Percentiles rank a stretch among this genome's conserved stretches.
phyloP scores from a whole-genome alignment of 2,888 invertebrate species.

The Lottia scabra region DNA sequence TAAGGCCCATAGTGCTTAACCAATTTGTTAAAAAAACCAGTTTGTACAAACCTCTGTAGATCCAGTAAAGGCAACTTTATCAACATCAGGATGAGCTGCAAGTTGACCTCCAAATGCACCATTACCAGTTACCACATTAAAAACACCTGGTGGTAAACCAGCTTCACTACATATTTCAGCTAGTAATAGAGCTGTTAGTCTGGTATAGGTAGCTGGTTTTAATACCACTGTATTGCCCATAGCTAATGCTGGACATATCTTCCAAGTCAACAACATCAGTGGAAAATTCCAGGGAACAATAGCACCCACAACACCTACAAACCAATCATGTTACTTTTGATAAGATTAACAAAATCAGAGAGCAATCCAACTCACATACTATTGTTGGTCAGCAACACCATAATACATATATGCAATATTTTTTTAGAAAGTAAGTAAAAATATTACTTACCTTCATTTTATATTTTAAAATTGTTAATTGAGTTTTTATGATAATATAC shows the following conservation, averaged over 20 bases:
- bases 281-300: conserved; percentile 71
- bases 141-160: conserved; percentile 71
- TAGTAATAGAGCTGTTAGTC: conserved; percentile 69
- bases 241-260: conserved; percentile 72
- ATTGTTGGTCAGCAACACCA: no score
- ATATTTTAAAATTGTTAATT: no score
- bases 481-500: neutral
- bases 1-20: neutral
- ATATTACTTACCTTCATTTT: no score
- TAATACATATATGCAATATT: no score
- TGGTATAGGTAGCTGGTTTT: conserved; percentile 70
- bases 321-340: neutral
- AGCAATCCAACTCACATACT: no score
- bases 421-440: no score
- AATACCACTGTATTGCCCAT: conserved; percentile 72
- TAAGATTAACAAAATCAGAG: no score
- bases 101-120: conserved; percentile 64
- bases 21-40: neutral
- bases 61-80: conserved; percentile 69
- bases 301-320: conserved; percentile 70
- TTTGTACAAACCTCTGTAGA: conserved; percentile 62
- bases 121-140: conserved; percentile 69
- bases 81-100: conserved; percentile 64
- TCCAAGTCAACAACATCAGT: conserved; percentile 71
- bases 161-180: conserved; percentile 71